phyloP scores from a whole-genome alignment of 2,113 vertebrate genomes.

The Rissa tridactyla region DNA sequence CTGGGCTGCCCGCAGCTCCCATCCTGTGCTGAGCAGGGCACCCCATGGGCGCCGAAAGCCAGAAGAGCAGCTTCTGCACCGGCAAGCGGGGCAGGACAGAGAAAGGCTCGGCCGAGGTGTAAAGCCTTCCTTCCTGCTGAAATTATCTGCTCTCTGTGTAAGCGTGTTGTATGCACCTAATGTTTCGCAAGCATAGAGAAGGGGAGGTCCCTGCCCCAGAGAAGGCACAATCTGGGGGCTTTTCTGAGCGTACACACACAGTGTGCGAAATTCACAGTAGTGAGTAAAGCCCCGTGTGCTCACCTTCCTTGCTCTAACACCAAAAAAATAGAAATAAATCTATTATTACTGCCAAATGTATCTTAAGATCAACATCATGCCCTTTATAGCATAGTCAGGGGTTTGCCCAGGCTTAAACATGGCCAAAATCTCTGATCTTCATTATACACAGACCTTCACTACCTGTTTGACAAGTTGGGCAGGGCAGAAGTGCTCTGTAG shows the following conservation, averaged over 20 bases:
- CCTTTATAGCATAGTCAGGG: neutral
- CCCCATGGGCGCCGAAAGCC: neutral
- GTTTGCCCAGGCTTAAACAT: neutral
- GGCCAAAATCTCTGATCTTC: neutral
- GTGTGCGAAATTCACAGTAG: neutral
- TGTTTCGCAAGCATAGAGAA: neutral
- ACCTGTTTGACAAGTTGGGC: fast-evolving
- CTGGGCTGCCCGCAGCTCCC: neutral
- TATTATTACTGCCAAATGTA: neutral
- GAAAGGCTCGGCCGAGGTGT: neutral
- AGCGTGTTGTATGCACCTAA: fast-evolving
- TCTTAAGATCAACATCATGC: neutral
- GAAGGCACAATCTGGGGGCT: neutral
- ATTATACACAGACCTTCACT: neutral
- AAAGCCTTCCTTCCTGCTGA: neutral
- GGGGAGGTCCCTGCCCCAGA: neutral
- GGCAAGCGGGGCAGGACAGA: neutral
- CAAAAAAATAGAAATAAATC: no score
- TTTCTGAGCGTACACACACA: neutral
- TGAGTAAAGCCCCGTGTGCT: neutral
- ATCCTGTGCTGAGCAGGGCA: neutral
- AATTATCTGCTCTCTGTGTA: neutral
- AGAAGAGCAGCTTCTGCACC: neutral
- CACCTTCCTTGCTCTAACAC: neutral
- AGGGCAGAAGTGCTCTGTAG: neutral